These are phyloP conservation scores for Recurvirostra avosetta DNA, from an alignment of 2,113 vertebrate species.

Conservation along the genomic window DNA sequence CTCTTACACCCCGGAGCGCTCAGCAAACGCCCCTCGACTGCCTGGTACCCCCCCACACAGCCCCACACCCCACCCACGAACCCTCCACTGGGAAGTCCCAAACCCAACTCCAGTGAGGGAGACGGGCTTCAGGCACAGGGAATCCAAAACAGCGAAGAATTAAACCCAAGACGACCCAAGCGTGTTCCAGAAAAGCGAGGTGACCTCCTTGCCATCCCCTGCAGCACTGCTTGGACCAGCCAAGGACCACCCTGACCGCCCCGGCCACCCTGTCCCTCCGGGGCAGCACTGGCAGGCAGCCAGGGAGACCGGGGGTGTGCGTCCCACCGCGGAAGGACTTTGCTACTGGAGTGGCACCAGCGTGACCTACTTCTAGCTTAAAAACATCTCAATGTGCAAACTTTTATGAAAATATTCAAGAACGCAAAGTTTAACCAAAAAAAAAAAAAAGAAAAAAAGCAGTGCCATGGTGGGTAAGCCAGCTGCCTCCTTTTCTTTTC, in stretches of 20 bases:
- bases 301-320: not conserved
- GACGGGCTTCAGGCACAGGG: not conserved
- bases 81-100: not conserved
- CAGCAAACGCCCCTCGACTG: fast-evolving
- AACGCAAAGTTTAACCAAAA: not conserved
- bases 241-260: not conserved
- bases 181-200: not conserved
- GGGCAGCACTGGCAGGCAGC: not conserved
- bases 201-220: not conserved
- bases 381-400: not conserved
- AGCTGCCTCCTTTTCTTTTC: not conserved
- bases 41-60: fast-evolving
- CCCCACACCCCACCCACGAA: not conserved
- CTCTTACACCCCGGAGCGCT: not conserved
- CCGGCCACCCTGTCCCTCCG: fast-evolving
- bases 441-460: not conserved
- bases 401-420: not conserved
- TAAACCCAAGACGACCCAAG: not conserved
- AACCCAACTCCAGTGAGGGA: fast-evolving
- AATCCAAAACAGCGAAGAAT: not conserved
- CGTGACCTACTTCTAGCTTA: not conserved
- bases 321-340: not conserved
- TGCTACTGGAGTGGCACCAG: not conserved
- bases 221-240: not conserved
- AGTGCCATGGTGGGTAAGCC: not conserved